Base-by-base conservation (phyloP, 2,113 vertebrate genomes). In the Campylomormyrus numenius region DNA sequence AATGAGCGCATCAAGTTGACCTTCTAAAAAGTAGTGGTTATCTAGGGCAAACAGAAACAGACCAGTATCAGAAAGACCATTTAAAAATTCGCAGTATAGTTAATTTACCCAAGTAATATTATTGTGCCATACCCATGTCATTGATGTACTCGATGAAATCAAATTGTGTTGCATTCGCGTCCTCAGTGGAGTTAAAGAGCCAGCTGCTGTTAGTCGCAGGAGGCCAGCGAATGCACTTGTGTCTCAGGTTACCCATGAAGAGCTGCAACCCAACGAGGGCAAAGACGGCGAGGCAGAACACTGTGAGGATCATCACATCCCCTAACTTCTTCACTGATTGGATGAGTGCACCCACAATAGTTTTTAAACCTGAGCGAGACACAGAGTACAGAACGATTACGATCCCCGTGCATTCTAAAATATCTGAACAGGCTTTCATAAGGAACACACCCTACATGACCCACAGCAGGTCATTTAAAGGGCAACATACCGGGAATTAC, bases 201-300 rank as follows among this genome's bases (percentile, higher is more conserved):
- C 86, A 5, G 0, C 95, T 96, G 39, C 48, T 49, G 92, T 97
- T 97, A 86, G 83, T 15, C 0, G 89, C 80, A 0, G 95, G 95
- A 0, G 96, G 96, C 94, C 96, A 97, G 21, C 94, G 87, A 86
- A 99, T 94, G 0, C 98, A 99, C 88, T 99, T 99, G 1, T 99
- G 97, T 31, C 95, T 92, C 49, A 99, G 95, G 92, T 97, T 98
- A 42, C 98, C 98, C 98, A 99, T 99, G 94, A 99, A 99, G 7
- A 99, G 97, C 93, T 99, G 98, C n/a, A 99, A 96, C 11, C 97
- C 98, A 2, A 99, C 96, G 35, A 98, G 95, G 83, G 98, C 98
- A 0, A 99, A 98, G 91, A 99, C 97, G 0, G 96, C 96, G 90
- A 99, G 96, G 92, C 98, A 99, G 95, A 99, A 98, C 21, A 99